phyloP scores from a whole-genome alignment of 2,113 vertebrate species.

The Siniperca knerii region DNA sequence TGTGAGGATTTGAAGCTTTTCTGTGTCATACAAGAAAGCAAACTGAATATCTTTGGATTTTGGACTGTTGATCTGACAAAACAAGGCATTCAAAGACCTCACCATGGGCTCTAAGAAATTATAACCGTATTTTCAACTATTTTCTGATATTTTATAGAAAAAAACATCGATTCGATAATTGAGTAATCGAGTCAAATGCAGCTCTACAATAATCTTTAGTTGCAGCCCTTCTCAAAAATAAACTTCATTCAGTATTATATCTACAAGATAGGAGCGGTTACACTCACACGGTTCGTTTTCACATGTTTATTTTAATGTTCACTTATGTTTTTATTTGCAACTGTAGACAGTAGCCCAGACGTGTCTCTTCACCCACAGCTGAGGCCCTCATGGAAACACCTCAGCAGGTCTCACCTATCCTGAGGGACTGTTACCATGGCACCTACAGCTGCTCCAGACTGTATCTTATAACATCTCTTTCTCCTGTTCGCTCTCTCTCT shows the following conservation, averaged over 20 bases:
- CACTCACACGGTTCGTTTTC: neutral
- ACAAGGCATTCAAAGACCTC: no score
- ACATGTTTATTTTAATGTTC: neutral
- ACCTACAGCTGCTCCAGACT: slow-evolving; percentile 21
- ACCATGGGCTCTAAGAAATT: neutral
- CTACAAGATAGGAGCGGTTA: no score
- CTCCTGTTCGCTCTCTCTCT: neutral
- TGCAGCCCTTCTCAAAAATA: neutral
- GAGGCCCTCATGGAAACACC: slow-evolving; percentile 30
- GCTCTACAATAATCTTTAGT: neutral
- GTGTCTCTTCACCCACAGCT: neutral
- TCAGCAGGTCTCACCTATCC: slow-evolving; percentile 14
- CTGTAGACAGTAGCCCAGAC: neutral
- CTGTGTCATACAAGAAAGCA: neutral
- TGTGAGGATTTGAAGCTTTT: neutral
- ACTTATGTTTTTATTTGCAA: neutral
- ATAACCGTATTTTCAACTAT: neutral
- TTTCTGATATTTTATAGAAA: neutral
- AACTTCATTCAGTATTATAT: neutral
- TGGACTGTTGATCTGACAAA: neutral
- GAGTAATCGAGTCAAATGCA: neutral
- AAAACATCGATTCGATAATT: neutral
- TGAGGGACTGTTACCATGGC: slow-evolving; percentile 20
- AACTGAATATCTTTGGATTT: neutral
- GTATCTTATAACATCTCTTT: slow-evolving; percentile 3